These are phyloP conservation scores for Sakesphorus luctuosus DNA, from an alignment of 2,113 vertebrate genomes.

Conservation along the genomic window DNA sequence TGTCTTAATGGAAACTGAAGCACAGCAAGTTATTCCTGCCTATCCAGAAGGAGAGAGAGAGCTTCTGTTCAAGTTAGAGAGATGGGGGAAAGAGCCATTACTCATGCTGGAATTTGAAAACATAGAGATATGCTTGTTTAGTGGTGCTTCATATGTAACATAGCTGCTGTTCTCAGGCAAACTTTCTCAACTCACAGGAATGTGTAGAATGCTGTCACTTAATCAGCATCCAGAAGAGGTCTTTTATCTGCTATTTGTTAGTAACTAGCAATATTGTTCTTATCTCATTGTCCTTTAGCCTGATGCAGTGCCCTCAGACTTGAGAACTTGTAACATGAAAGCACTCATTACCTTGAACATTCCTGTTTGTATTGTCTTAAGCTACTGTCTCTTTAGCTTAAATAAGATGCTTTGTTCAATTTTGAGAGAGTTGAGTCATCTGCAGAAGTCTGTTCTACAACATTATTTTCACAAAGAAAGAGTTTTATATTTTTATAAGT, in stretches of 20 bases:
- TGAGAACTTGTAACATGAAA: slow-evolving; percentile 68
- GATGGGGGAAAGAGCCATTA: slow-evolving; percentile 28
- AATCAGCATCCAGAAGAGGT: slow-evolving; percentile 85
- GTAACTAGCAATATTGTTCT: slow-evolving; percentile 76
- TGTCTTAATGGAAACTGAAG: slow-evolving; percentile 66
- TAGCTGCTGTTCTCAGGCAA: slow-evolving; percentile 70
- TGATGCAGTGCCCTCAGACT: slow-evolving; percentile 66
- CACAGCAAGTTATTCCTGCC: slow-evolving; percentile 26
- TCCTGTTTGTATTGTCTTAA: slow-evolving; percentile 48
- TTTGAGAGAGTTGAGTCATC: slow-evolving; percentile 4
- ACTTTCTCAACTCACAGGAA: slow-evolving; percentile 89
- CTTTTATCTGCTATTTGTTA: slow-evolving; percentile 83
- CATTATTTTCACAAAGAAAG: background rate
- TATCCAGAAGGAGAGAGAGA: slow-evolving; percentile 51
- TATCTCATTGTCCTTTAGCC: slow-evolving; percentile 78
- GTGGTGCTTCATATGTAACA: slow-evolving; percentile 57
- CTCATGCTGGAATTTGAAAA: slow-evolving; percentile 68
- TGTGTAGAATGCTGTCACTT: slow-evolving; percentile 93
- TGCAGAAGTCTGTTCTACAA: background rate
- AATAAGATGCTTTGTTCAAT: slow-evolving; percentile 35
- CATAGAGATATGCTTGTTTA: slow-evolving; percentile 74
- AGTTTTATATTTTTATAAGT: background rate
- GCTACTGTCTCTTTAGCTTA: slow-evolving; percentile 18
- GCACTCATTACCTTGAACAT: slow-evolving; percentile 69
- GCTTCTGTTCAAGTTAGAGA: slow-evolving; percentile 56